A percentile compares a stretch with the other conserved stretches of the same genome.
phyloP scores from a whole-genome alignment of 2,888 invertebrate genomes.

The Norana najaformis region DNA sequence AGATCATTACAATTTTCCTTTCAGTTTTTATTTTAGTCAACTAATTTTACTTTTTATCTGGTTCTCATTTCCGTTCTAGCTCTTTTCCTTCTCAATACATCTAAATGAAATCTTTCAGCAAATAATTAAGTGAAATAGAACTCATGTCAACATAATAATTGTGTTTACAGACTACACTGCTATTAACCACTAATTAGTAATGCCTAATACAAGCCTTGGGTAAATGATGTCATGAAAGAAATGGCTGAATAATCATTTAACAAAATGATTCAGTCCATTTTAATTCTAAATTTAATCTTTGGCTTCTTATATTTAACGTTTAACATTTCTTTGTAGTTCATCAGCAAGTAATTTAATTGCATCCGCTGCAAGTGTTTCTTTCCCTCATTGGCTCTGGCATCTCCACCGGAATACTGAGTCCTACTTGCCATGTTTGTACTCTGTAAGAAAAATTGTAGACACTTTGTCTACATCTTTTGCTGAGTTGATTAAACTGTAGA shows the following conservation, averaged over 20 bases:
- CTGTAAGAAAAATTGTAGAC: too few species aligned
- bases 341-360: background rate
- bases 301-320: background rate
- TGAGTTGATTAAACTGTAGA: too few species aligned
- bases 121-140: background rate
- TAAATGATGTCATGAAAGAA: background rate
- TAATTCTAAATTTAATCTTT: background rate
- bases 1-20: background rate
- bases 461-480: too few species aligned
- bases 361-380: background rate
- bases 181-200: background rate
- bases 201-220: background rate
- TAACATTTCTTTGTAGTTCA: background rate
- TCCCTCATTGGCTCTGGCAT: background rate
- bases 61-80: background rate
- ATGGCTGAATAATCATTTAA: background rate
- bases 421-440: too few species aligned
- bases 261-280: background rate
- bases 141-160: too few species aligned
- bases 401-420: background rate
- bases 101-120: background rate
- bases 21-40: background rate
- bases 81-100: slow-evolving; percentile 10
- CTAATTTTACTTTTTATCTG: background rate
- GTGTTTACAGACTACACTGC: background rate